These are phyloP conservation scores for Atta cephalotes DNA, from an alignment of 1,140 invertebrate genomes.

Conservation along the genomic window DNA sequence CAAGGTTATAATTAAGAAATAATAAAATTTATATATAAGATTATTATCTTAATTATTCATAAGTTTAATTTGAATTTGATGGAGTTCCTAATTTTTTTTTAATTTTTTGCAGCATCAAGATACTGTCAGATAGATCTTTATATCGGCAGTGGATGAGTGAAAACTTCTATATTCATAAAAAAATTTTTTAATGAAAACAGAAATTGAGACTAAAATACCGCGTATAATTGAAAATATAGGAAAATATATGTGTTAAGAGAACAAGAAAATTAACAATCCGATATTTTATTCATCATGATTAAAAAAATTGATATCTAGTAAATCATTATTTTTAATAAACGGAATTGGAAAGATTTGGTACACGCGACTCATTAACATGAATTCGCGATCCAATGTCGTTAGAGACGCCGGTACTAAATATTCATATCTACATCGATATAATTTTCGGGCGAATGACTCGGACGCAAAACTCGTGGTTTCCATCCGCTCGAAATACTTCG, in stretches of 20 bases:
- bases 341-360: background rate
- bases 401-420: constrained; percentile 8
- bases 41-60: constrained; percentile 3
- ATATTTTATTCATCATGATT: background rate
- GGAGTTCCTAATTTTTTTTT: background rate
- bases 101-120: background rate
- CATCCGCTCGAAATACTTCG: constrained; percentile 15
- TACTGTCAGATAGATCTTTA: background rate
- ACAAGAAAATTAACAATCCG: background rate
- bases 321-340: background rate
- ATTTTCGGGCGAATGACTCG: constrained; percentile 2
- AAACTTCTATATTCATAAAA: constrained; percentile 7
- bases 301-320: background rate
- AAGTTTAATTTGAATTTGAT: constrained; percentile 8
- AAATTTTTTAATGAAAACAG: background rate
- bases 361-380: background rate
- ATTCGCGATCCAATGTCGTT: background rate
- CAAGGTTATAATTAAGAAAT: background rate
- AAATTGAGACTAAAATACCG: background rate
- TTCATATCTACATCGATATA: constrained; percentile 15
- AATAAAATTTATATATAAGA: background rate
- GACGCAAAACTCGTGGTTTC: constrained; percentile 40
- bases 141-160: background rate
- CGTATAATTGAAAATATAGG: background rate
- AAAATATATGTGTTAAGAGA: background rate